Percentiles rank a stretch among this genome's conserved stretches.
These are phyloP conservation scores for Odontamblyopus rebecca DNA, from an alignment of 2,797 vertebrate genomes.

Conservation along the genomic window DNA sequence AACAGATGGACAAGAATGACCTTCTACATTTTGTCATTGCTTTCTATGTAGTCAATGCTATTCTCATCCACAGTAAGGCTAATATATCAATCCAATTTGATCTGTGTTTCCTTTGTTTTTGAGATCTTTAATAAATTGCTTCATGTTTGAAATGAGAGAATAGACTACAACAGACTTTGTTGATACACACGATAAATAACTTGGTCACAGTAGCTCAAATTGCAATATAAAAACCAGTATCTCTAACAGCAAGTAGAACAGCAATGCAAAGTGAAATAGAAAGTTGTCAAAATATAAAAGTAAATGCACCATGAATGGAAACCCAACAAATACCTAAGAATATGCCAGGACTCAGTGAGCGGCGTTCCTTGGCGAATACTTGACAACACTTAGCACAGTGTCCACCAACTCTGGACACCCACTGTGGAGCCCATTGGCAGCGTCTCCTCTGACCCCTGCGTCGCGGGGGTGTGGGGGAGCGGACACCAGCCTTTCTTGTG, in stretches of 20 bases:
- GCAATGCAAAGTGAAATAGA: background rate
- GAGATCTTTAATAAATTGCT: background rate
- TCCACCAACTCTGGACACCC: conserved; percentile 33
- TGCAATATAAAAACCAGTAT: background rate
- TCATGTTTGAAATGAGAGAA: background rate
- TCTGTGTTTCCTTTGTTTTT: background rate
- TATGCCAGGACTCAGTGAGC: background rate
- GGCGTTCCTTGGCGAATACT: background rate
- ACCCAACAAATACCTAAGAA: background rate
- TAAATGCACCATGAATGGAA: background rate
- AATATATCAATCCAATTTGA: background rate
- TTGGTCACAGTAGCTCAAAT: background rate
- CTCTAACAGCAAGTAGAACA: background rate
- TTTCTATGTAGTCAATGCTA: background rate
- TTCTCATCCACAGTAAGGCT: background rate
- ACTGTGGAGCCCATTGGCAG: conserved; percentile 36
- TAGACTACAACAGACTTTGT: background rate
- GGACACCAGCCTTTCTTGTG: conserved; percentile 64
- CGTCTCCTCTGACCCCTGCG: conserved; percentile 39
- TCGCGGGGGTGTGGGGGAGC: conserved; percentile 38
- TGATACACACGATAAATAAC: background rate
- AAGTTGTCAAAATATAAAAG: background rate
- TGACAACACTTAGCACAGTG: conserved; percentile 8
- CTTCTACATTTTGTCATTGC: background rate
- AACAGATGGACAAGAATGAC: background rate